Evolutionary conservation across 1,140 invertebrate genomes (phyloP), one percentile per base, ranked within the genome.

Genomic region (Atta texana): DNA sequence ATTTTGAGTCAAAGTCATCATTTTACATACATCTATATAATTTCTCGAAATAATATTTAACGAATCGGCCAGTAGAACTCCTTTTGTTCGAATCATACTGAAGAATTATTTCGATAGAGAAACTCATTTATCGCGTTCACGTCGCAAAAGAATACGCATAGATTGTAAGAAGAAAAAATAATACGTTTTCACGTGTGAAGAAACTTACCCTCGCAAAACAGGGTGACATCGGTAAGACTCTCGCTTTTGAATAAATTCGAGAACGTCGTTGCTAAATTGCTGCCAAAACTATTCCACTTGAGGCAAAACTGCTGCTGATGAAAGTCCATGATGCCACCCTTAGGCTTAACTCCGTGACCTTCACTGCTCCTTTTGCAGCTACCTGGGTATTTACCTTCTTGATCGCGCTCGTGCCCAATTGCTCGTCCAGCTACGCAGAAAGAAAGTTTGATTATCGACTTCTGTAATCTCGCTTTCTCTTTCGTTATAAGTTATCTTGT

Each of bases 251-350:
- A 98, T 92, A 98, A 96, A 95, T 97, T 98, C 92, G 97, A 98
- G 95, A 98, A 98, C 91, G 97, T 97, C 91, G 97, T 98, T 88
- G 97, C 97, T 94, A 98, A 96, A 96, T 98, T 98, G 92, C 97
- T 98, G 94, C 97, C 97, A 95, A 98, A 98, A 96, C 97, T 98
- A 96, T 98, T 98, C 98, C 98, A 98, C 96, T 98, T 98, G 91
- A 98, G 96, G 96, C 98, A 98, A 95, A 98, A 98, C 95, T 98
- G 97, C 95, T 98, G 98, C 96, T 98, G 97, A 93, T 97, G 97
- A 95, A 97, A 97, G 96, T 98, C 97, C 97, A 97, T 97, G 95
- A 94, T 94, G 93, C 93, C 94, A 94, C 93, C 94, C 93, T 91
- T 94, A 87, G 94, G 87, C 86, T 92, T 92, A 88, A 92, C 90